These are phyloP conservation scores for Aproaerema taeniolella DNA, from an alignment of 2,888 invertebrate genomes.

Conservation along the genomic window DNA sequence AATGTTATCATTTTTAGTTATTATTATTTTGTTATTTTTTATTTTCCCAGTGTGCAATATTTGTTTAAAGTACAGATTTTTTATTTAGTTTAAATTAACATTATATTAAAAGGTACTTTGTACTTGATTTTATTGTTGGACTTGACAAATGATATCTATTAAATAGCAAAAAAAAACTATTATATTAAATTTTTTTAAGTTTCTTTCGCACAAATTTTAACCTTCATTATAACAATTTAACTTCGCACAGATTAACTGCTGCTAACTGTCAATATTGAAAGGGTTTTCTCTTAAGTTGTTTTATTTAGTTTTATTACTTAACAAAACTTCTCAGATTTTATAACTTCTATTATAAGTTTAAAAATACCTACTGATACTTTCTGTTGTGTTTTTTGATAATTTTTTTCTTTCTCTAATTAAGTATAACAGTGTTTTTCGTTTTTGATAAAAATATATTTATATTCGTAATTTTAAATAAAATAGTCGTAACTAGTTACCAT, in stretches of 20 bases:
- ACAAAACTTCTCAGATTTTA: not conserved
- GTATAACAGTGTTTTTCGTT: not conserved
- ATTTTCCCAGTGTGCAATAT: too few relatives aligned
- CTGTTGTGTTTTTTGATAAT: not conserved
- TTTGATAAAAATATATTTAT: not conserved
- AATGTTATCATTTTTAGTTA: too few relatives aligned
- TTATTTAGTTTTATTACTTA: not conserved
- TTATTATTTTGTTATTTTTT: too few relatives aligned
- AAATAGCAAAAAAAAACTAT: too few relatives aligned
- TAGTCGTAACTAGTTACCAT: constrained; percentile 27
- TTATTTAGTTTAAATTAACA: too few relatives aligned
- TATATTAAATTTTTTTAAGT: too few relatives aligned
- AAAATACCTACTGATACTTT: not conserved
- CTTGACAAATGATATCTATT: too few relatives aligned
- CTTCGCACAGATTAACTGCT: not conserved
- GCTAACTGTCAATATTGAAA: not conserved
- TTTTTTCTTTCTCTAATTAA: not conserved
- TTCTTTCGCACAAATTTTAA: too few relatives aligned
- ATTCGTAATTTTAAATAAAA: constrained; percentile 10
- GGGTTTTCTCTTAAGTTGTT: not conserved
- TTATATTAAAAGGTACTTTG: too few relatives aligned
- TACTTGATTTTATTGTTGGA: too few relatives aligned
- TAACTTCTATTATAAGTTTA: not conserved
- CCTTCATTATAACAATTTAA: not conserved
- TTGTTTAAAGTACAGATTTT: too few relatives aligned